Evolutionary conservation across 2,797 vertebrate genomes (phyloP).

Genomic region (Chelidonichthys spinosus): DNA sequence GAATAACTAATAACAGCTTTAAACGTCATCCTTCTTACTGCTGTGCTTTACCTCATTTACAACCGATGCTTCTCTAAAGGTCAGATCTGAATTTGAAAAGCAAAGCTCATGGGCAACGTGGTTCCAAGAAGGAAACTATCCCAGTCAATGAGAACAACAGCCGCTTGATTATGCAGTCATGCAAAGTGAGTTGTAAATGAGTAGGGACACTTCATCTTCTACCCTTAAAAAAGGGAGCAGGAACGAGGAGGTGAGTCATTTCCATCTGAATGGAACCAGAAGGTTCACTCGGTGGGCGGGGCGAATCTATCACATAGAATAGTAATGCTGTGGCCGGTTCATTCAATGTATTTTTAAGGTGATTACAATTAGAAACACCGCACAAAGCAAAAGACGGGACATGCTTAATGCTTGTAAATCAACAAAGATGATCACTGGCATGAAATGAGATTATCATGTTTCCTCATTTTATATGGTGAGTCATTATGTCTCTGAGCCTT

Average conservation of each 20-base stretch:
- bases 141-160: constrained; percentile 8
- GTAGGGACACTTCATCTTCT: constrained; percentile 27
- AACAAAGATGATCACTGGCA: constrained; percentile 37
- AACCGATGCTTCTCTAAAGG: background rate
- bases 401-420: constrained; percentile 14
- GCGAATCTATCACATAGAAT: background rate
- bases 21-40: background rate
- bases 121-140: background rate
- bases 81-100: background rate
- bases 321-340: too few species aligned
- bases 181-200: constrained; percentile 50
- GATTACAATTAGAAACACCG: background rate
- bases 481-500: constrained; percentile 26
- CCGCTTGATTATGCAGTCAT: constrained; percentile 45
- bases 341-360: background rate
- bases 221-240: constrained; percentile 30
- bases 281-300: background rate
- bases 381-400: background rate
- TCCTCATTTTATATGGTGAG: too few species aligned
- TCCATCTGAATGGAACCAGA: constrained; percentile 43
- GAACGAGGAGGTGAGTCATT: constrained; percentile 11
- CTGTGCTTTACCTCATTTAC: background rate
- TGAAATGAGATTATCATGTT: constrained; percentile 44
- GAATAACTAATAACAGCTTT: background rate
- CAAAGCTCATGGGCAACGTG: background rate